Conservation (phyloP, 2,888 invertebrate genomes). For the Prionchulus punctatus region DNA sequence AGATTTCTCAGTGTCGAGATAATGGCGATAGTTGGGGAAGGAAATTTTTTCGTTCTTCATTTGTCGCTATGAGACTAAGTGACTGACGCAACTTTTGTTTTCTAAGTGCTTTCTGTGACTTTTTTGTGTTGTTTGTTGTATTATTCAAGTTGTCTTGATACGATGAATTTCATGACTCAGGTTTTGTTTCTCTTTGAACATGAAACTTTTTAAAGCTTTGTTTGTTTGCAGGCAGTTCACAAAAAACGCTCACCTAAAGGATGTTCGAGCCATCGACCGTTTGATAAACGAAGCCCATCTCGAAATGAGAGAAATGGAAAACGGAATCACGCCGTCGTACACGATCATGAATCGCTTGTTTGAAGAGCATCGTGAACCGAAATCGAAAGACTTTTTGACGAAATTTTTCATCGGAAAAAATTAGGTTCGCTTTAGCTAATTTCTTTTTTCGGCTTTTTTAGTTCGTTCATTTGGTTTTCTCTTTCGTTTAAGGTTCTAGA, state of each 20-base stretch:
- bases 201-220: constrained; percentile 24
- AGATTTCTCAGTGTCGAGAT: too few species aligned
- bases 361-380: constrained; percentile 34
- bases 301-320: neutral
- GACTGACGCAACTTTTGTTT: too few species aligned
- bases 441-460: constrained; percentile 10
- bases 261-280: constrained; percentile 38
- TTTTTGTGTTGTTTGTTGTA: neutral
- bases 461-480: too few species aligned
- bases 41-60: too few species aligned
- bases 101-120: too few species aligned
- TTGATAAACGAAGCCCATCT: constrained; percentile 30
- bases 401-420: constrained; percentile 39
- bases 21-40: too few species aligned
- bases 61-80: too few species aligned
- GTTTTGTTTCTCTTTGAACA: constrained; percentile 19
- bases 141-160: neutral
- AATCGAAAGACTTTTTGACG: constrained; percentile 38
- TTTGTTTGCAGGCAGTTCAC: constrained; percentile 34
- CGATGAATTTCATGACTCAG: neutral
- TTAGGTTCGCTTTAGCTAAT: too few species aligned
- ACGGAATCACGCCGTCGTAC: neutral
- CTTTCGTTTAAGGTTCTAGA: too few species aligned
- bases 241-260: constrained; percentile 36
- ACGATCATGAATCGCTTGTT: constrained; percentile 38